Evolutionary conservation across 2,113 vertebrate species (phyloP).

Genomic region (Pseudopipra pipra): DNA sequence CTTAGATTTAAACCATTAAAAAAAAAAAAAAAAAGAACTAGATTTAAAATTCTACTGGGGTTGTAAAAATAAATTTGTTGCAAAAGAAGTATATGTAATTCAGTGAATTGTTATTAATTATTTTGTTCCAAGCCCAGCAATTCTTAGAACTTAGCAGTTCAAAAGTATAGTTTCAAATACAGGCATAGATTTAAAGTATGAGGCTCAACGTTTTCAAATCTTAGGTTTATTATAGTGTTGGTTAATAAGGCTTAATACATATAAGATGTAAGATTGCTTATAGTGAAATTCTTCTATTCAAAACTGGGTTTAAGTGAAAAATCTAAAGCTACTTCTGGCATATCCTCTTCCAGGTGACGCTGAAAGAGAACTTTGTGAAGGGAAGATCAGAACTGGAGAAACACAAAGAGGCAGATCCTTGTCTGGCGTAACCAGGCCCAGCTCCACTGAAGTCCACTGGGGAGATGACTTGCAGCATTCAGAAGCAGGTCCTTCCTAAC

Average conservation of each 20-base stretch:
- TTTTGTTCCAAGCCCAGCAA: not conserved
- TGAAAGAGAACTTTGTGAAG: not conserved
- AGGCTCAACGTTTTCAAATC: not conserved
- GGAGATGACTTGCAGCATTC: not conserved
- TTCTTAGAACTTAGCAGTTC: not conserved
- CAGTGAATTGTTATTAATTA: not conserved
- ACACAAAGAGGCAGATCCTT: not conserved
- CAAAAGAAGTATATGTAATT: not conserved
- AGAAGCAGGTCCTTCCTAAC: not conserved
- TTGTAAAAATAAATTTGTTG: not conserved
- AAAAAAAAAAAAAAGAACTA: not conserved
- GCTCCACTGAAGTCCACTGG: not conserved
- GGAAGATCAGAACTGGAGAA: not conserved
- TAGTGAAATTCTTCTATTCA: not conserved
- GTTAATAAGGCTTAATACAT: not conserved
- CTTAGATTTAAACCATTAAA: not conserved
- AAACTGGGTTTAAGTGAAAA: not conserved
- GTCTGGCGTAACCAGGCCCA: not conserved
- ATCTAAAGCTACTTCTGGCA: rapidly evolving
- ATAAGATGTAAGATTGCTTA: not conserved
- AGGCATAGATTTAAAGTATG: not conserved
- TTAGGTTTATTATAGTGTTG: not conserved
- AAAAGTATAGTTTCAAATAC: not conserved
- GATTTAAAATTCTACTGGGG: not conserved
- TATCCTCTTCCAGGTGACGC: not conserved